Conservation (phyloP, 2,113 vertebrate genomes). For the Gadus macrocephalus region DNA sequence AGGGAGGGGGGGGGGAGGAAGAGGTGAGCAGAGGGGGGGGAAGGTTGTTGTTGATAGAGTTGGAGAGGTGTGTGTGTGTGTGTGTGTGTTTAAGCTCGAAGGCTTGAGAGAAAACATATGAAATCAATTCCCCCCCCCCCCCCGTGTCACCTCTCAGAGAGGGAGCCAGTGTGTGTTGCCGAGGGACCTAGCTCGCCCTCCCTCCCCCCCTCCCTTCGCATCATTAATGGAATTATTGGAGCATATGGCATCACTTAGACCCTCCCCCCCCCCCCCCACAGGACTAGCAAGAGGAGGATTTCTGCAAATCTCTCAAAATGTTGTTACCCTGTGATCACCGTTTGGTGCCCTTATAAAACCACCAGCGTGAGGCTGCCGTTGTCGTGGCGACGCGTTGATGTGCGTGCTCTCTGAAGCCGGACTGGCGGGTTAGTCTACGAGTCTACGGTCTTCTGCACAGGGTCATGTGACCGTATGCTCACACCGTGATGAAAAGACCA, state of each 20-base stretch:
- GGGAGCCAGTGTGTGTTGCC: conserved; percentile 63
- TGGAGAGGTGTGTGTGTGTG: not conserved
- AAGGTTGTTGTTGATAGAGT: conserved; percentile 41
- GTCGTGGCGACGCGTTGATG: too few species aligned
- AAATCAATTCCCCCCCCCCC: conserved; percentile 67
- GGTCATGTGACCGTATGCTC: too few species aligned
- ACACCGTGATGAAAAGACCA: too few species aligned
- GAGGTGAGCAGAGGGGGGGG: conserved; percentile 6
- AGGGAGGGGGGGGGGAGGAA: conserved; percentile 2
- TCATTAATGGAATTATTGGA: conserved; percentile 72
- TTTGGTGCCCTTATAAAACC: conserved; percentile 31
- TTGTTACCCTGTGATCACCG: conserved; percentile 51
- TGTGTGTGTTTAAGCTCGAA: conserved; percentile 17
- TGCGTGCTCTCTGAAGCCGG: too few species aligned
- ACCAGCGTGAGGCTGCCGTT: not conserved
- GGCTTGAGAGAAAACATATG: conserved; percentile 64
- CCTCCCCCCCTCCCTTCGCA: conserved; percentile 30
- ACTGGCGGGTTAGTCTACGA: too few species aligned
- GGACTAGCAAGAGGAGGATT: conserved; percentile 40
- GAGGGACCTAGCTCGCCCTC: conserved; percentile 48
- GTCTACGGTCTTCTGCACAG: too few species aligned
- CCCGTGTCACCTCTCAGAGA: conserved; percentile 67
- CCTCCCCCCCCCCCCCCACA: conserved; percentile 37
- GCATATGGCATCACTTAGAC: conserved; percentile 73
- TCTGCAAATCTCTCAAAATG: conserved; percentile 44